Percentiles rank a stretch among this genome's conserved stretches.
Evolutionary conservation across 2,113 vertebrate species (phyloP).

Genomic region (Ancistrus triradiatus): DNA sequence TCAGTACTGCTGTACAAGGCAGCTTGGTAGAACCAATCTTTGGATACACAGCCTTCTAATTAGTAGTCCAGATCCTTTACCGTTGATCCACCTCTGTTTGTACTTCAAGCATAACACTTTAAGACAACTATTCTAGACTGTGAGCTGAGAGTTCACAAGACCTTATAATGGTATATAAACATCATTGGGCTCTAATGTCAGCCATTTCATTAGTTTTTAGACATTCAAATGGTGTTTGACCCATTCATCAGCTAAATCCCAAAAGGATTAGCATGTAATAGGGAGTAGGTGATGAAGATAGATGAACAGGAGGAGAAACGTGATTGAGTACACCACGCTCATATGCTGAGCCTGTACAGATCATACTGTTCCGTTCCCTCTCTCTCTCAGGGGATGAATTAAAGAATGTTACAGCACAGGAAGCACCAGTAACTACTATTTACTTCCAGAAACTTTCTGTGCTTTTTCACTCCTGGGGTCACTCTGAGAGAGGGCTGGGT

Average conservation of each 20-base stretch:
- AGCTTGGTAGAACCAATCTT: too few relatives aligned
- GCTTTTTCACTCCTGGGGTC: neutral
- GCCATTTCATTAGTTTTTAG: too few relatives aligned
- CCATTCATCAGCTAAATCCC: neutral
- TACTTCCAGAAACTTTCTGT: neutral
- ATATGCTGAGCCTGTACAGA: conserved; percentile 24
- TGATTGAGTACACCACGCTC: conserved; percentile 5
- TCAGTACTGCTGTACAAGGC: too few relatives aligned
- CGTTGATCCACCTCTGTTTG: too few relatives aligned
- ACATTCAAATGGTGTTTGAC: too few relatives aligned
- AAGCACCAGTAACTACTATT: conserved; percentile 35
- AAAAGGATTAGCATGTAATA: neutral
- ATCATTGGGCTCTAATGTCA: too few relatives aligned
- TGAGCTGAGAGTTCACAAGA: too few relatives aligned
- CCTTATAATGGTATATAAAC: too few relatives aligned
- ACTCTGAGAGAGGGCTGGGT: neutral
- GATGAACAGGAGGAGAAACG: neutral
- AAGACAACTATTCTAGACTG: too few relatives aligned
- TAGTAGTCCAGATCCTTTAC: too few relatives aligned
- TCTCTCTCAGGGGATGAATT: conserved; percentile 23
- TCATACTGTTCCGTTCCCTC: conserved; percentile 23
- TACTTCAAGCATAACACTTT: too few relatives aligned
- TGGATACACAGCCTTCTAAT: too few relatives aligned
- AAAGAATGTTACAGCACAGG: conserved; percentile 23
- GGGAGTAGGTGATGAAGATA: conserved; percentile 7